Evolutionary conservation across 2,113 vertebrate genomes (phyloP), one percentile per base, ranked within the genome.

Genomic region (Crotalus horridus): DNA sequence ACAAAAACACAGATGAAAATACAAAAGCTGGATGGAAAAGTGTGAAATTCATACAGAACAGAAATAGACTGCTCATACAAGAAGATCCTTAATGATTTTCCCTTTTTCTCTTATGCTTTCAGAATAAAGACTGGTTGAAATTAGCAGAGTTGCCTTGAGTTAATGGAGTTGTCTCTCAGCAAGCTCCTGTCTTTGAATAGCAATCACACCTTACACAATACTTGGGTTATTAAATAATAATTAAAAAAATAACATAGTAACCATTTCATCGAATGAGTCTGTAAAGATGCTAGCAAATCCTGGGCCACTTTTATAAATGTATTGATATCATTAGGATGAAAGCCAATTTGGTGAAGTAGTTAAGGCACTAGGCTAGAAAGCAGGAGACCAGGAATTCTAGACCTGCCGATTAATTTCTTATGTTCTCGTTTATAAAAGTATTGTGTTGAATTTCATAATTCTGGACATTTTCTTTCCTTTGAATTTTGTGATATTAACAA

Each of bases 401-500:
- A 43, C 74, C 33, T 43, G 17, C 33, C 33, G 24, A 51, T 46
- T 92, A 81, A 81, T 58, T 96, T 94, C 26, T 91, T 92, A 93
- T 93, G 89, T 94, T 87, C 90, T 54, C 85, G 90, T 97, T 95
- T 96, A 91, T 95, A 93, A 92, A 94, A 87, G 91, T 56, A 46
- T 91, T 94, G 94, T 94, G 95, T 74, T 96, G 91, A 94, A 94
- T 95, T 89, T 93, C 89, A 93, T 85, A 89, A 48, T 12, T 81
- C 29, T 33, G 0, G 94, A 95, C 91, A n/a, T 48, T 90, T 58
- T 86, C 89, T 93, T 91, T 91, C 0, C 11, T 85, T 94, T 93
- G 93, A 95, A 51, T 54, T 69, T 58, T 56, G 29, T 29, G 95
- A 59, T 12, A 51, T 29, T 51, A 87, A 48, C 15, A 26, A 10